These are phyloP conservation scores for Rhynchomys soricoides DNA, from an alignment of 2,113 vertebrate species.

Conservation along the genomic window DNA sequence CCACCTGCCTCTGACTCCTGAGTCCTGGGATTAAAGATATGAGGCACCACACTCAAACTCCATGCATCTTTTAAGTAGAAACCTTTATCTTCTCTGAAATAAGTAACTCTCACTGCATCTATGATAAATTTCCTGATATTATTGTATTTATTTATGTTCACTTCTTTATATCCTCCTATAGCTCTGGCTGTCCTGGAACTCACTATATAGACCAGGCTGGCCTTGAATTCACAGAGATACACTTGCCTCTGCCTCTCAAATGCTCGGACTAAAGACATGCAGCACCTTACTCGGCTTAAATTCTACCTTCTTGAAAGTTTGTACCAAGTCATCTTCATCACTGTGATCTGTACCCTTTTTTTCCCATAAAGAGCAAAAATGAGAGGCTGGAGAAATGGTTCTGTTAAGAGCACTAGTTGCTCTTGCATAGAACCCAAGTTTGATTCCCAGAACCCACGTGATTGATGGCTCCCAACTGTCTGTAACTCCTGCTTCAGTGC, in stretches of 20 bases:
- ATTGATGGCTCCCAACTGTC: background rate
- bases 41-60: background rate
- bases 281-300: background rate
- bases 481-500: background rate
- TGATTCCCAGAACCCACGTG: background rate
- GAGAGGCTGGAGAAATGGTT: background rate
- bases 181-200: no score
- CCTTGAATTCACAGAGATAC: background rate
- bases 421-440: background rate
- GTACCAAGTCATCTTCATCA: slow-evolving; percentile 13
- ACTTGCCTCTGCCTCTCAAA: background rate
- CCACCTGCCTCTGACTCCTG: background rate
- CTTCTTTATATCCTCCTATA: background rate
- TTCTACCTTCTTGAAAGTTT: background rate
- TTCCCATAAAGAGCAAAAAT: background rate
- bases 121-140: slow-evolving; percentile 29
- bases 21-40: background rate
- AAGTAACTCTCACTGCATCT: background rate
- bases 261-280: background rate
- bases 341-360: background rate
- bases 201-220: no score
- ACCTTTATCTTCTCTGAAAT: slow-evolving; percentile 20
- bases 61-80: background rate
- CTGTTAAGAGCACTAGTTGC: background rate
- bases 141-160: slow-evolving; percentile 57